phyloP scores from a whole-genome alignment of 2,888 invertebrate species.

The Hypena proboscidalis region DNA sequence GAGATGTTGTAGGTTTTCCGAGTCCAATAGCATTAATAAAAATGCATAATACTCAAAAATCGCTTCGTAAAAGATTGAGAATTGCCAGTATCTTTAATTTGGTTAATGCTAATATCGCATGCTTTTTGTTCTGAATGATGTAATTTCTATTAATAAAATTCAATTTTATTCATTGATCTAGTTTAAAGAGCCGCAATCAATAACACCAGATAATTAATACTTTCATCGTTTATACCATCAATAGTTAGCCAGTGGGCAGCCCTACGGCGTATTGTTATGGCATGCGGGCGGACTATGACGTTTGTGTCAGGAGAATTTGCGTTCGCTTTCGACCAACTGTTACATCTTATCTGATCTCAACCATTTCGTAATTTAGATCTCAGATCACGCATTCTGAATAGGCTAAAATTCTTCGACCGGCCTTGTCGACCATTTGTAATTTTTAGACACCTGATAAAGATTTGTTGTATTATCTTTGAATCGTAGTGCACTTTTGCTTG shows the following conservation, averaged over 20 bases:
- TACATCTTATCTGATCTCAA: constrained; percentile 72
- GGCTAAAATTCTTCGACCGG: constrained; percentile 62
- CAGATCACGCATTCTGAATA: constrained; percentile 62
- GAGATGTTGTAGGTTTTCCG: too few species aligned
- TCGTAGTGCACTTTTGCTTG: constrained; percentile 57
- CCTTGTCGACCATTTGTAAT: constrained; percentile 70
- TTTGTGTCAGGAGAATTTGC: constrained; percentile 57
- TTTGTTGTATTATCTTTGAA: constrained; percentile 55
- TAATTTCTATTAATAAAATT: too few species aligned
- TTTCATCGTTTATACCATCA: too few species aligned
- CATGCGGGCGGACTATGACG: constrained; percentile 49
- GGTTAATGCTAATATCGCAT: too few species aligned
- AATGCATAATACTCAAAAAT: too few species aligned
- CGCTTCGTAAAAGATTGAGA: too few species aligned
- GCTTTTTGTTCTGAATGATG: too few species aligned
- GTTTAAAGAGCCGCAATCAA: too few species aligned
- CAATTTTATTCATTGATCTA: too few species aligned
- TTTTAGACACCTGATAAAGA: constrained; percentile 65
- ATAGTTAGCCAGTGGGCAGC: constrained; percentile 23
- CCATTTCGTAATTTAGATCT: constrained; percentile 69
- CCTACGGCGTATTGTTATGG: constrained; percentile 38
- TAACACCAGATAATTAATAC: too few species aligned
- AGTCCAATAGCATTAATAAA: too few species aligned
- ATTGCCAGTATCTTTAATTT: too few species aligned
- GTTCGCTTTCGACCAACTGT: constrained; percentile 63